phyloP scores from a whole-genome alignment of 92 coral and sea anemone species.

The Parazoanthus atlanticus region DNA sequence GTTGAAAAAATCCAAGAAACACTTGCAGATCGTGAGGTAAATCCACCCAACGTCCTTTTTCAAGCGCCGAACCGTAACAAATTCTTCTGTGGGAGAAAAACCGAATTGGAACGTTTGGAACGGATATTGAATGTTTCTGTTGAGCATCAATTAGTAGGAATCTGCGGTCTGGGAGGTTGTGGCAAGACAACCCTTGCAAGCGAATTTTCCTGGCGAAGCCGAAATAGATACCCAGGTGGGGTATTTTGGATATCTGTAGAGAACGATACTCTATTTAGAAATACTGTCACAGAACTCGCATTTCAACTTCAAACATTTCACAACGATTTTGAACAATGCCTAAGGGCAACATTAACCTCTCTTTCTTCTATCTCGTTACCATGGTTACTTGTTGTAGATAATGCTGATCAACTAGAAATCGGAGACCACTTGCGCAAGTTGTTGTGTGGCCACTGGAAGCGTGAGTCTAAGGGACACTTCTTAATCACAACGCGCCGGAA shows the following conservation, averaged over 20 bases:
- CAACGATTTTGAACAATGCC: slow-evolving; percentile 19
- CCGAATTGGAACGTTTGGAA: slow-evolving; percentile 33
- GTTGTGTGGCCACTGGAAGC: slow-evolving; percentile 43
- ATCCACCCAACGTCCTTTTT: slow-evolving; percentile 22
- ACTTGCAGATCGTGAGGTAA: neutral
- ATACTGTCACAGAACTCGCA: slow-evolving; percentile 41
- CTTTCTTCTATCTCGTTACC: slow-evolving; percentile 6
- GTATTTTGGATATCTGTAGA: slow-evolving; percentile 61
- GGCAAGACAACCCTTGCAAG: slow-evolving; percentile 67
- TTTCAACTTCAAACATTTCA: slow-evolving; percentile 22
- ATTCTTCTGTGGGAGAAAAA: slow-evolving; percentile 54
- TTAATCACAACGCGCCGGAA: slow-evolving; percentile 45
- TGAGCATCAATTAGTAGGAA: slow-evolving; percentile 13
- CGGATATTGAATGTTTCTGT: neutral
- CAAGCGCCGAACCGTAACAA: slow-evolving; percentile 54
- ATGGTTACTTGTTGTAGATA: slow-evolving; percentile 48
- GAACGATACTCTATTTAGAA: slow-evolving; percentile 38
- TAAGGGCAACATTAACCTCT: slow-evolving; percentile 9
- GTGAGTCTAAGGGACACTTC: slow-evolving; percentile 32
- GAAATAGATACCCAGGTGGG: slow-evolving; percentile 53
- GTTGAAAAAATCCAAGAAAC: slow-evolving; percentile 11
- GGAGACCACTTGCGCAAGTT: slow-evolving; percentile 30
- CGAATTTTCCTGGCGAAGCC: slow-evolving; percentile 48
- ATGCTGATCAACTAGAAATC: slow-evolving; percentile 39
- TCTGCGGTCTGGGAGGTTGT: slow-evolving; percentile 63